Base-by-base conservation (phyloP, 2,888 invertebrate genomes). In the Sarcophaga subvicina region DNA sequence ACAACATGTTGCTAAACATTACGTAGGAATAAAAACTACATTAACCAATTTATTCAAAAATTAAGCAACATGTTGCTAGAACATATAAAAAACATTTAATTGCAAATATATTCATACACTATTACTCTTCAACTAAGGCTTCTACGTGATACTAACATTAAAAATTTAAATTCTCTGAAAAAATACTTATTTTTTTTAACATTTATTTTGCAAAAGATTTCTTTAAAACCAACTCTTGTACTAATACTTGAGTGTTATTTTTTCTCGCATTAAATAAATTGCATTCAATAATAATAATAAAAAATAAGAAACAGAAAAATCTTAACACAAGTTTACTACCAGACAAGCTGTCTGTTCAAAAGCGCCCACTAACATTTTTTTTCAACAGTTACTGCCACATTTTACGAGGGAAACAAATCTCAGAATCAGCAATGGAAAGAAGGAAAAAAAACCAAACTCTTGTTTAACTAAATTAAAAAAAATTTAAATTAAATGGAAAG, bases 301-400 rank as follows among this genome's bases (percentile, higher is more conserved):
- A 60, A 47, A 25, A n/a, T 20, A 60, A 60, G 14, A 45, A n/a
- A n/a, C 37, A 67, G 47, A 78, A 77, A 72, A 69, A 69, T 72
- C 63, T 79, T 84, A 84, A 82, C 67, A 81, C 81, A 87, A 84
- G 80, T 81, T 81, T 75, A 70, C 81, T 72, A 84, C 73, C 87
- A 87, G 87, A 87, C 87, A 87, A 78, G 87, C 87, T 87, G 87
- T 87, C 87, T 87, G 87, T 87, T 84, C 62, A 69, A 83, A 84
- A 79, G 78, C 87, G 87, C 87, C 87, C 87, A 87, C 87, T 76
- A 84, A 76, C 84, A 84, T 76, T 10, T 54, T 54, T 84, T 86
- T 83, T 22, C 64, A 76, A 71, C 83, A 73, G 75, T 77, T 77
- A 80, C 62, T 72, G 66, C 60, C 70, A 72, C 49, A 59, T 25